A percentile compares a stretch with the other conserved stretches of the same genome.
phyloP scores from a whole-genome alignment of 2,888 invertebrate species.

The Agrotis clavis region DNA sequence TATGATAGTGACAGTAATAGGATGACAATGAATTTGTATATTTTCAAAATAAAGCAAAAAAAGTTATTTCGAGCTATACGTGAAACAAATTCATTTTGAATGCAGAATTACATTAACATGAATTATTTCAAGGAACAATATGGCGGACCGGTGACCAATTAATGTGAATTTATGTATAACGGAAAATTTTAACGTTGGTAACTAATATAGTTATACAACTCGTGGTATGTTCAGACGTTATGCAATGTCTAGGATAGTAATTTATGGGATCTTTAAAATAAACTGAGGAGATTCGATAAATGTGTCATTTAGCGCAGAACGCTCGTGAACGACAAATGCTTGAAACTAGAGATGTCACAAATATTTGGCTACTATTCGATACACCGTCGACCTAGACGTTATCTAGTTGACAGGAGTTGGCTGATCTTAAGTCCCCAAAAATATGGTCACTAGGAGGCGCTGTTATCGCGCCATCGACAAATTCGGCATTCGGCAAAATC shows the following conservation, averaged over 20 bases:
- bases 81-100: constrained; percentile 49
- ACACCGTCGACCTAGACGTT: too few species aligned
- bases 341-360: too few species aligned
- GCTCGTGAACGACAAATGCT: not conserved
- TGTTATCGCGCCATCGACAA: too few species aligned
- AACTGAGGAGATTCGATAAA: constrained; percentile 26
- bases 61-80: constrained; percentile 31
- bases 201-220: constrained; percentile 27
- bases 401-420: too few species aligned
- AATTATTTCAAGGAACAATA: constrained; percentile 56
- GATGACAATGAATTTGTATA: constrained; percentile 28
- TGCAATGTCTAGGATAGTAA: constrained; percentile 33
- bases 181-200: constrained; percentile 33
- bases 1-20: constrained; percentile 45
- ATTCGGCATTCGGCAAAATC: too few species aligned
- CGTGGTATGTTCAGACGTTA: constrained; percentile 30
- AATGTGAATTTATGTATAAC: constrained; percentile 46
- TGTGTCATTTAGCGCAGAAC: constrained; percentile 30
- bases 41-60: constrained; percentile 33
- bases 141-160: constrained; percentile 39
- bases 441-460: too few species aligned
- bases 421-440: too few species aligned
- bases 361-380: too few species aligned
- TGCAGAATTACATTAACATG: constrained; percentile 54
- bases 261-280: constrained; percentile 48